These are phyloP conservation scores for Trachelus troglodyta DNA, from an alignment of 2,888 invertebrate genomes.

Conservation along the genomic window DNA sequence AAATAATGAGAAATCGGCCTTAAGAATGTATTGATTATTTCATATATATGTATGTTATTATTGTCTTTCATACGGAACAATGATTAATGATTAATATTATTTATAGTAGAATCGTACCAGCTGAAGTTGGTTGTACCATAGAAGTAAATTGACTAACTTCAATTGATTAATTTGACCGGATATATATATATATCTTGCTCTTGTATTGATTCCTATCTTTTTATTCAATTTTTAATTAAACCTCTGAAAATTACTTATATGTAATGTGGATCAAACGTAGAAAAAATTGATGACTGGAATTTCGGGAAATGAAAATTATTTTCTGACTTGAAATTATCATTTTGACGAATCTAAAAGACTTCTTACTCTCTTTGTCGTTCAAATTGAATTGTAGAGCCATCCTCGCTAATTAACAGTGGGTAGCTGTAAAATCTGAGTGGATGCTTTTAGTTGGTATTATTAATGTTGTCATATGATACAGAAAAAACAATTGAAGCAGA, in stretches of 20 bases:
- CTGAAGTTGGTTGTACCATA: neutral
- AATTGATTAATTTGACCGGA: neutral
- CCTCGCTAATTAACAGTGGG: neutral
- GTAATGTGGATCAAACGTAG: neutral
- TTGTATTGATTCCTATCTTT: neutral
- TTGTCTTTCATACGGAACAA: neutral
- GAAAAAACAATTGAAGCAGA: neutral
- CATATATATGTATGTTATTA: neutral
- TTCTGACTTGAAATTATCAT: neutral
- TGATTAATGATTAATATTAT: neutral
- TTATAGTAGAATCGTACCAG: neutral
- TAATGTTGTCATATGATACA: neutral
- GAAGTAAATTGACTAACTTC: neutral
- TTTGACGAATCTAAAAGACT: neutral
- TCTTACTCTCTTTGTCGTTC: neutral
- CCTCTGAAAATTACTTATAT: neutral
- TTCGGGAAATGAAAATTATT: neutral
- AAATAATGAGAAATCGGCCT: neutral
- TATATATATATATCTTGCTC: neutral
- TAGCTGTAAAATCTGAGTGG: neutral
- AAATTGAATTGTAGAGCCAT: neutral
- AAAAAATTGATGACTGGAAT: neutral
- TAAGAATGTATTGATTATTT: neutral
- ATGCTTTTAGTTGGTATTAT: neutral
- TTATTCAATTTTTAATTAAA: neutral